Conservation (phyloP, 30 jellyfish, hydroid and myxozoan species). For the Aurelia sp. region DNA sequence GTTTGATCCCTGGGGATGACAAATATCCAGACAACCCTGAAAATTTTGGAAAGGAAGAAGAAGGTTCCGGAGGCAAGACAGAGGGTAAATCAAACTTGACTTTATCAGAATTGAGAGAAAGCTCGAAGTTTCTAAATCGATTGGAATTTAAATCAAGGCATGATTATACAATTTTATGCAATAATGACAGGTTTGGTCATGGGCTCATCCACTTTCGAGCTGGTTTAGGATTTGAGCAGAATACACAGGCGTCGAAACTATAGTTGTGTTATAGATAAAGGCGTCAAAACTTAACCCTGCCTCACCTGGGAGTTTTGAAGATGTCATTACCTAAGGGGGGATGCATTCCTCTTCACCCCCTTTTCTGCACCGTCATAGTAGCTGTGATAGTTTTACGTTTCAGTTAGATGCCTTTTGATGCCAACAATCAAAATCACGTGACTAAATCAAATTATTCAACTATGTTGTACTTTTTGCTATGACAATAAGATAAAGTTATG, state of each 20-base stretch:
- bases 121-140: neutral
- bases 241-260: neutral
- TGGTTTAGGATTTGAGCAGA: neutral
- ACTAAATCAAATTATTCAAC: too few species aligned
- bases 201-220: neutral
- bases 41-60: neutral
- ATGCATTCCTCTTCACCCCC: too few species aligned
- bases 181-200: conserved; percentile 29
- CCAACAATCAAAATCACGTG: too few species aligned
- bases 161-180: conserved; percentile 2
- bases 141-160: conserved; percentile 15
- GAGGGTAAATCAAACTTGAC: neutral
- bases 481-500: too few species aligned
- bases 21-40: conserved; percentile 12
- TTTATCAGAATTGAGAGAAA: neutral
- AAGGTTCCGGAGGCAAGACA: neutral
- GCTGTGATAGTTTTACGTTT: too few species aligned
- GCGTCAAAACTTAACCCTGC: too few species aligned
- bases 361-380: too few species aligned
- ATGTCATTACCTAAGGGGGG: too few species aligned
- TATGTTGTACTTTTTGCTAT: too few species aligned
- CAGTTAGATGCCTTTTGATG: too few species aligned
- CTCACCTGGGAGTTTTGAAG: too few species aligned
- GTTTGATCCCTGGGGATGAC: conserved; percentile 51
- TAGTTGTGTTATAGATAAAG: neutral